Evolutionary conservation across 2,888 invertebrate genomes (phyloP).

Genomic region (Meloe dianella): DNA sequence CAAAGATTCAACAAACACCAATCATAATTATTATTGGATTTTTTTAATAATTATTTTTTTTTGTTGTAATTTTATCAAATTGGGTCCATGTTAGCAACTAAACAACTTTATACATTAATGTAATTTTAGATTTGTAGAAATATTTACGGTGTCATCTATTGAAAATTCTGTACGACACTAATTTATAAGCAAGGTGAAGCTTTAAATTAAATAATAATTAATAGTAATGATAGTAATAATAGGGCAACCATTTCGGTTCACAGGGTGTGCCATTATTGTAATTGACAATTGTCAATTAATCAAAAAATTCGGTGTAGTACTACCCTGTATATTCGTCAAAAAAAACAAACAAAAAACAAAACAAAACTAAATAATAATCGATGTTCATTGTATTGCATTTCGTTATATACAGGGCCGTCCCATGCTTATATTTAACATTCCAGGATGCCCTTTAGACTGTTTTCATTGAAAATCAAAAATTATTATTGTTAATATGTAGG

Average conservation of each 20-base stretch:
- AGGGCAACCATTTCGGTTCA: neutral
- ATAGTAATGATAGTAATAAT: neutral
- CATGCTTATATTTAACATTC: neutral
- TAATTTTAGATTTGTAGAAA: slow-evolving; percentile 2
- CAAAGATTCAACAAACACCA: slow-evolving; percentile 28
- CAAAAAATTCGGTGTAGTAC: neutral
- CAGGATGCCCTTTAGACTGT: neutral
- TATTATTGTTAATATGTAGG: neutral
- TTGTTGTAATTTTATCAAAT: slow-evolving; percentile 36
- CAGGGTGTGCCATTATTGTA: slow-evolving; percentile 4
- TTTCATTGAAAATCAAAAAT: neutral
- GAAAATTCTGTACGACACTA: neutral
- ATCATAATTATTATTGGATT: no score
- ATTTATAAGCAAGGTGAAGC: slow-evolving; percentile 45
- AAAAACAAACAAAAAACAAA: no score
- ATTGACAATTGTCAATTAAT: neutral
- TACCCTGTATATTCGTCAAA: neutral
- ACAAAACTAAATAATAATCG: no score
- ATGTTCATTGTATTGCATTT: neutral
- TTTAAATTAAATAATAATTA: slow-evolving; percentile 37
- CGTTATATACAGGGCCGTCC: neutral
- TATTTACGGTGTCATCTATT: neutral
- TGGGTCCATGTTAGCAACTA: slow-evolving; percentile 40
- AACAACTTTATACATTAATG: slow-evolving; percentile 27
- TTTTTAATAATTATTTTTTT: no score